Percentiles rank a stretch among this genome's conserved stretches.
Conservation (phyloP, 2,113 vertebrate species). For the Trichomycterus rosablanca region DNA sequence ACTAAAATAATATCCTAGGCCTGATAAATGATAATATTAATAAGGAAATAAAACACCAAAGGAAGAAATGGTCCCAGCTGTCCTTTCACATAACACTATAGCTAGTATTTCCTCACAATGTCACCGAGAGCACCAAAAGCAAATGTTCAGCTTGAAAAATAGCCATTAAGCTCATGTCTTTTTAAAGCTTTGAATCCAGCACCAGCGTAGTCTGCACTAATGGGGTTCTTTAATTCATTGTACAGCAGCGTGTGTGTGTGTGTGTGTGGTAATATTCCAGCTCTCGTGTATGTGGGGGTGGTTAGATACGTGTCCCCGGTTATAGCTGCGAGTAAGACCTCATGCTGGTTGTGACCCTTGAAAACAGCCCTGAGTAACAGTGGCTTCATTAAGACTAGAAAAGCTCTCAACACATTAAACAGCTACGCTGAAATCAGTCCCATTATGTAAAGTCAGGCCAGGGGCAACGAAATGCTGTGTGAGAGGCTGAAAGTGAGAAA, state of each 20-base stretch:
- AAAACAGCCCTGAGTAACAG: conserved; percentile 39
- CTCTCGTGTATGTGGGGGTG: conserved; percentile 16
- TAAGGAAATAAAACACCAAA: too few species aligned
- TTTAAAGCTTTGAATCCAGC: conserved; percentile 1
- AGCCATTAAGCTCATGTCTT: too few species aligned
- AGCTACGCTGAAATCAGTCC: conserved; percentile 39
- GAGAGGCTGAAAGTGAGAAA: too few species aligned
- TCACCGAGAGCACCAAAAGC: too few species aligned
- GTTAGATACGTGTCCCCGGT: conserved; percentile 8
- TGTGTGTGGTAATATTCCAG: conserved; percentile 17
- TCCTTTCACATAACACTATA: too few species aligned
- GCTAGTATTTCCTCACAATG: too few species aligned
- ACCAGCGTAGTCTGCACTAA: neutral
- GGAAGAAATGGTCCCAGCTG: too few species aligned
- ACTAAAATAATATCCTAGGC: too few species aligned
- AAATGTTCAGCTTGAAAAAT: neutral
- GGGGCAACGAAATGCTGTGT: conserved; percentile 26
- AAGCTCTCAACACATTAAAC: conserved; percentile 35
- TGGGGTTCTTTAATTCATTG: neutral
- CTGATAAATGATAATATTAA: too few species aligned
- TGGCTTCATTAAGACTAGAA: conserved; percentile 43
- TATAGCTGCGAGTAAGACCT: conserved; percentile 22
- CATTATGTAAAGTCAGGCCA: conserved; percentile 43
- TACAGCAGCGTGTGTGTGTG: too few species aligned
- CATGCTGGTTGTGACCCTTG: conserved; percentile 44